Evolutionary conservation across 2,113 vertebrate species (phyloP).

Genomic region (Lophius piscatorius): DNA sequence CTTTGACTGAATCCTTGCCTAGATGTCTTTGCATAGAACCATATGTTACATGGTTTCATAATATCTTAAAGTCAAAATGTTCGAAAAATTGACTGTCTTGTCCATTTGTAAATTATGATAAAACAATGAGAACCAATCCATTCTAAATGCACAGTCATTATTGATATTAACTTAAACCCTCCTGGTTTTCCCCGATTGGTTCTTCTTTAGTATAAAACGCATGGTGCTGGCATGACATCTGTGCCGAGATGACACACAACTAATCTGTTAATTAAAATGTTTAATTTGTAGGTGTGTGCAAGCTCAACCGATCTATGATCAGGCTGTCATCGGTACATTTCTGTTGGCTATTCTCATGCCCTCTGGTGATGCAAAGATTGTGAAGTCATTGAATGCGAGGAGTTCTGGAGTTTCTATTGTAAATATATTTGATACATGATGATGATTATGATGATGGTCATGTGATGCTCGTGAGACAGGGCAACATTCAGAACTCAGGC

Average conservation of each 20-base stretch:
- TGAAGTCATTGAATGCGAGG: neutral
- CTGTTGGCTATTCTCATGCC: neutral
- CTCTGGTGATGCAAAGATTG: slow-evolving; percentile 8
- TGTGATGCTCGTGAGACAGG: slow-evolving; percentile 1
- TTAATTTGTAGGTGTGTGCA: neutral
- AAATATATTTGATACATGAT: slow-evolving; percentile 34
- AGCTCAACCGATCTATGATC: too few species aligned
- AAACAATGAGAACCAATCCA: too few species aligned
- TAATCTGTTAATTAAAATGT: slow-evolving; percentile 3
- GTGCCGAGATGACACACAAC: too few species aligned
- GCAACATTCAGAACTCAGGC: slow-evolving; percentile 1
- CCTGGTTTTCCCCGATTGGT: neutral
- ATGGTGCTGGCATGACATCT: neutral
- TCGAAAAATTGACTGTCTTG: slow-evolving; percentile 11
- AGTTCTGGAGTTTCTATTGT: slow-evolving; percentile 22
- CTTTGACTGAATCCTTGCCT: slow-evolving; percentile 37
- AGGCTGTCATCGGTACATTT: neutral
- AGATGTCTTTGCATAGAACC: slow-evolving; percentile 28
- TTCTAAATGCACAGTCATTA: neutral
- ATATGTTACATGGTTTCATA: slow-evolving; percentile 16
- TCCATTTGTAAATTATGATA: slow-evolving; percentile 24
- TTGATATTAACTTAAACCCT: too few species aligned
- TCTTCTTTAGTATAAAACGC: neutral
- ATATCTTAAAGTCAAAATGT: slow-evolving; percentile 4
- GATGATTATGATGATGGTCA: neutral